These are phyloP conservation scores for Blastobasis adustella DNA, from an alignment of 2,888 invertebrate species.

Conservation along the genomic window DNA sequence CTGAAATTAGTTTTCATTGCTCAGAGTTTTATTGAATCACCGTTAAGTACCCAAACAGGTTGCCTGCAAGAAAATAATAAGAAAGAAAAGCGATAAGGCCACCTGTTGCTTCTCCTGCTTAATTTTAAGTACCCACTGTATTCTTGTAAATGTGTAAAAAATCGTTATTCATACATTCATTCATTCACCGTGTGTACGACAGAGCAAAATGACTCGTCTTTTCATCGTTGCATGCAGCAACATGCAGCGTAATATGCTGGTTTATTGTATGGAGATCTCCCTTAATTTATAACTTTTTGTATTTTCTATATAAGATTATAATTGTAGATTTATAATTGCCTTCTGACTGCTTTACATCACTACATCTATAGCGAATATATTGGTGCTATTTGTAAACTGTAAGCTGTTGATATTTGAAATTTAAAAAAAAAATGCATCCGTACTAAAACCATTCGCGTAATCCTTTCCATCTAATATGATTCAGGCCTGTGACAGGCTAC, in stretches of 20 bases:
- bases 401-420: neutral
- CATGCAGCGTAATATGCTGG: neutral
- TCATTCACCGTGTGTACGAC: too few relatives aligned
- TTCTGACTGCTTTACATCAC: neutral
- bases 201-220: neutral
- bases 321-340: neutral
- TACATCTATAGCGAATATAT: neutral
- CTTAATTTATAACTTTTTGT: neutral
- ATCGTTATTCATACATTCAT: neutral
- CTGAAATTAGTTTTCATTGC: too few relatives aligned
- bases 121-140: too few relatives aligned
- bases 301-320: neutral
- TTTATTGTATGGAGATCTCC: neutral
- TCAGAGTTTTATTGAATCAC: too few relatives aligned
- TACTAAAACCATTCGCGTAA: neutral
- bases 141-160: neutral
- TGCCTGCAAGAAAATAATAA: too few relatives aligned
- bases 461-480: neutral
- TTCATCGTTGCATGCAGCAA: neutral
- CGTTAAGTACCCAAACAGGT: too few relatives aligned
- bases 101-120: too few relatives aligned
- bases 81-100: too few relatives aligned
- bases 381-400: neutral
- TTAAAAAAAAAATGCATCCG: neutral
- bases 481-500: neutral